These are phyloP conservation scores for Sialia sialis DNA, from an alignment of 2,113 vertebrate species.

Conservation along the genomic window DNA sequence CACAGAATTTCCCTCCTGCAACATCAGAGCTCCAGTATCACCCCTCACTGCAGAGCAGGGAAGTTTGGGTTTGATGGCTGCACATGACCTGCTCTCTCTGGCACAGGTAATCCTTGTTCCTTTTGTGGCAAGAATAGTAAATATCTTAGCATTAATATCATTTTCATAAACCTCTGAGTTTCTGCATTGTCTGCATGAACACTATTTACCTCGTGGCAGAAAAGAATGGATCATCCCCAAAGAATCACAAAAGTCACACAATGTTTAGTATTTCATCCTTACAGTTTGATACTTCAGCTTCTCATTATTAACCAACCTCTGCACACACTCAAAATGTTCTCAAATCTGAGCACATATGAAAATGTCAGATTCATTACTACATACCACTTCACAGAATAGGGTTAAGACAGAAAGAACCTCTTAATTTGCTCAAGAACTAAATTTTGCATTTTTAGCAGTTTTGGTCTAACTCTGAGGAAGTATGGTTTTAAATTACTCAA, in stretches of 20 bases:
- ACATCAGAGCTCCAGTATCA: fast-evolving
- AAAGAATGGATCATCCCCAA: neutral
- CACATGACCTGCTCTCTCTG: neutral
- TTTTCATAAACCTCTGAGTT: neutral
- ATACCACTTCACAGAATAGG: neutral
- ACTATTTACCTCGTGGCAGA: neutral
- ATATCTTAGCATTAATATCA: fast-evolving
- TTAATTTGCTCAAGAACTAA: neutral
- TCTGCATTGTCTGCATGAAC: neutral
- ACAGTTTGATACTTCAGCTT: neutral
- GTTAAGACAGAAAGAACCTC: neutral
- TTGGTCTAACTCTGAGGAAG: fast-evolving
- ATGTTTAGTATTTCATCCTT: neutral
- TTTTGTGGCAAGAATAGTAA: neutral
- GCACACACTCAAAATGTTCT: neutral
- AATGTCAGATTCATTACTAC: neutral
- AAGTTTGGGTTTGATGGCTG: neutral
- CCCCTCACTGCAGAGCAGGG: neutral
- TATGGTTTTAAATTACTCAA: neutral
- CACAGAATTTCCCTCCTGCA: neutral
- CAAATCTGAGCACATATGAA: neutral
- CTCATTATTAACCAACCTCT: neutral
- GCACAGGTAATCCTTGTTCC: neutral
- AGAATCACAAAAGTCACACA: neutral
- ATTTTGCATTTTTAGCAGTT: neutral